Base-by-base conservation (phyloP, 2,113 vertebrate species). In the Saguinus imperator region DNA sequence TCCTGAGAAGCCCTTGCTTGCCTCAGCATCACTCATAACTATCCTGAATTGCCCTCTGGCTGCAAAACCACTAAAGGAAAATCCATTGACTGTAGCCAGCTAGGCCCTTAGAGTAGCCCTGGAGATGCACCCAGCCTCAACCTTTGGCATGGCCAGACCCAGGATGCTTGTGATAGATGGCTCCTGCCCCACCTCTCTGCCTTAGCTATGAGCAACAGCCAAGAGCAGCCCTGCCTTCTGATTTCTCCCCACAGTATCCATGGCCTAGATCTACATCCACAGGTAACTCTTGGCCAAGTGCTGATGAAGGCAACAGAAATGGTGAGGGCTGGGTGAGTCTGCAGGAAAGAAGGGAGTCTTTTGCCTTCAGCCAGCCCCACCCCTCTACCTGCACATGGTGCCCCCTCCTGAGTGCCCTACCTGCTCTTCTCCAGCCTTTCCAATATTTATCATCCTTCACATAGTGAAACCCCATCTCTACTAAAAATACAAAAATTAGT, bases 61-160 rank as follows among this genome's bases (percentile, higher is more conserved):
- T 80, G n/a, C 72, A 84, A 87, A 89, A 77, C 90, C 90, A 93
- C 94, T 97, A 94, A 96, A 91, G 61, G 66, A 94, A 91, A 82
- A 83, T 61, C 75, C 20, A 45, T 87, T 87, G 87, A 17, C 89
- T 72, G 43, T 16, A 43, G 61, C 43, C 75, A n/a, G 27, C 21
- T 75, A 37, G 50, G 80, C 17, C 27, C 27, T 50, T 66, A 35
- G 64, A 40, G 87, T 11, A 95, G 73, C 57, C 50, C 45, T 20
- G 55, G 75, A 80, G 89, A 82, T 6, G 82, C 23, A 55, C 27
- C n/a, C 1, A 1, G 66, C 8, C 73, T 52, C 2, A 2, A 27
- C 84, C 80, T 76, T 82, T 13, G 70, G 13, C 35, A 83, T 0
- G 25, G 40, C 9, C 58, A 75, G 48, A n/a, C 32, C 21, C 61